phyloP scores from a whole-genome alignment of 2,113 vertebrate genomes.

The Eulemur rufifrons region DNA sequence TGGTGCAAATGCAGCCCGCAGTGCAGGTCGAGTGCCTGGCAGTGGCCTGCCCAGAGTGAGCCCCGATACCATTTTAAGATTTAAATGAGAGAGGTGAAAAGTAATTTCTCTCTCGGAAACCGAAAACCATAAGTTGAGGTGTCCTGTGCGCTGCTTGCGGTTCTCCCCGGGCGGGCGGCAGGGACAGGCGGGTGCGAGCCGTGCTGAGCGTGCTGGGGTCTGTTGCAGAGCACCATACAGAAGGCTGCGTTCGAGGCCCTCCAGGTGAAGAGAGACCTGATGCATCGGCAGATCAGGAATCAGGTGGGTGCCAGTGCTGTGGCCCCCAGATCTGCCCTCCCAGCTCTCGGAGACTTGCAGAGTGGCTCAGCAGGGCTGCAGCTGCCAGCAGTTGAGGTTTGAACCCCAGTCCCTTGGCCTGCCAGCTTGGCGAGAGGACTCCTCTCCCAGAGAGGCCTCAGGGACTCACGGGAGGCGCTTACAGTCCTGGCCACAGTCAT shows the following conservation, averaged over 20 bases:
- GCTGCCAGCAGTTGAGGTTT: background rate
- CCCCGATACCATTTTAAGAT: background rate
- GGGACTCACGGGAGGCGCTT: background rate
- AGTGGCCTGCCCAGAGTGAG: background rate
- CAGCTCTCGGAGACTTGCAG: background rate
- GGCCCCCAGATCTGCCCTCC: rapidly evolving
- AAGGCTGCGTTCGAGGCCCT: slow-evolving; percentile 96
- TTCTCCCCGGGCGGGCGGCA: background rate
- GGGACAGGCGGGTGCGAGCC: background rate
- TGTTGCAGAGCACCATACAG: slow-evolving; percentile 94
- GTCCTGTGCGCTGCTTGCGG: background rate
- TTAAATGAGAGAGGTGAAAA: background rate
- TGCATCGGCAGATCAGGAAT: slow-evolving; percentile 92
- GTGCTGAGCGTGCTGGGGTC: slow-evolving; percentile 28
- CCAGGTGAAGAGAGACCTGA: slow-evolving; percentile 94
- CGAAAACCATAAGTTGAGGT: background rate
- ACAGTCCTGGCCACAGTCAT: background rate
- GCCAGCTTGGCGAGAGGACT: background rate
- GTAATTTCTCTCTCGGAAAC: background rate
- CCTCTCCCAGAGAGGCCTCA: background rate
- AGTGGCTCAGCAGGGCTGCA: rapidly evolving
- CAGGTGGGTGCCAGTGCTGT: slow-evolving; percentile 86
- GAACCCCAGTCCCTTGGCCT: background rate
- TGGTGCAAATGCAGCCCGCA: rapidly evolving
- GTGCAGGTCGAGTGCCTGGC: rapidly evolving